phyloP scores from a whole-genome alignment of 2,888 invertebrate species.

The Suillia variegata region DNA sequence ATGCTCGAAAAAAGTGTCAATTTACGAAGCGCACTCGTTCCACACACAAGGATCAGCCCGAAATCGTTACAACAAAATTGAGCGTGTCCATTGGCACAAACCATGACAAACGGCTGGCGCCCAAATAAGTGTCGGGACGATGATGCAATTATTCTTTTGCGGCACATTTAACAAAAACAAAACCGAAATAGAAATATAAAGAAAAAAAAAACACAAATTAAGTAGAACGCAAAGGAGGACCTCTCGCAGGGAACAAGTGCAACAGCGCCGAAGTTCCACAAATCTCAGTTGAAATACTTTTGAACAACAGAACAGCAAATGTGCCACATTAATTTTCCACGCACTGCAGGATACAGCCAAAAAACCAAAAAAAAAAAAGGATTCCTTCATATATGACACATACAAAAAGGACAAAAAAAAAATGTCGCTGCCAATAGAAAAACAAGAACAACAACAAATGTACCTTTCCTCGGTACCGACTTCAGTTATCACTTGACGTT shows the following conservation, averaged over 20 bases:
- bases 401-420: not conserved
- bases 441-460: not conserved
- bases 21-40: not conserved
- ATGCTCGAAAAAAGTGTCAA: not conserved
- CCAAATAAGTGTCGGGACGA: slow-evolving; percentile 17
- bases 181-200: not conserved
- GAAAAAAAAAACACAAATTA: not conserved
- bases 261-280: too few species aligned
- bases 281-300: not conserved
- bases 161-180: slow-evolving; percentile 23
- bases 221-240: too few species aligned
- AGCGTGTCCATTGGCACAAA: not conserved
- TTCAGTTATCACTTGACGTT: too few species aligned
- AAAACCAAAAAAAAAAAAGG: not conserved
- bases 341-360: slow-evolving; percentile 13
- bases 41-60: not conserved
- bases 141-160: slow-evolving; percentile 12
- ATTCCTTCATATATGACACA: not conserved
- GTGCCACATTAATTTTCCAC: slow-evolving; percentile 17
- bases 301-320: not conserved
- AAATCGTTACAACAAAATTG: too few species aligned
- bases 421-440: not conserved
- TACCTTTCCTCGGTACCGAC: too few species aligned
- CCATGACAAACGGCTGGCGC: slow-evolving; percentile 19
- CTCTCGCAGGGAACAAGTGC: too few species aligned